Evolutionary conservation across 1,140 invertebrate genomes (phyloP).

Genomic region (Rhagoletis zephyria): DNA sequence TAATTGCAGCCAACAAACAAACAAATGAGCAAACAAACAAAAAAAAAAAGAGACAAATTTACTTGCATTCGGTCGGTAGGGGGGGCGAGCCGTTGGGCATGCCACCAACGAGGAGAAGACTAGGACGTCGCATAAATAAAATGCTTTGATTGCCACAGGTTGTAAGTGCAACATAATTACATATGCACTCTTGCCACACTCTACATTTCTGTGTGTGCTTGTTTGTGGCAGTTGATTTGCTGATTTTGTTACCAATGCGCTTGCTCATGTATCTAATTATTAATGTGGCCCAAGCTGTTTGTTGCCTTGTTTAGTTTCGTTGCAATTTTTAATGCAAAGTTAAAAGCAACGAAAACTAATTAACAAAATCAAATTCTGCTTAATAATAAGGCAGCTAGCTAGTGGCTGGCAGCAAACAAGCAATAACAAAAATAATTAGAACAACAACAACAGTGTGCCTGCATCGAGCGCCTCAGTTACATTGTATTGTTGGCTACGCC

Average conservation of each 20-base stretch:
- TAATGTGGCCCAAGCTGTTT: not conserved
- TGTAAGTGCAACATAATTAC: slow-evolving; percentile 40
- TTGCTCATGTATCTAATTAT: slow-evolving; percentile 17
- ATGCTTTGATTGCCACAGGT: not conserved
- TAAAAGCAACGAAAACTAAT: slow-evolving; percentile 54
- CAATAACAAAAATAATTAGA: not conserved
- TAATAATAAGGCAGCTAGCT: slow-evolving; percentile 17
- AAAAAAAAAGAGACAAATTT: slow-evolving; percentile 29
- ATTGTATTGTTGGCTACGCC: not conserved
- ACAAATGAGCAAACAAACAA: slow-evolving; percentile 24
- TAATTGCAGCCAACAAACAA: not conserved
- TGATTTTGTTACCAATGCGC: slow-evolving; percentile 29
- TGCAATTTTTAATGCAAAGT: slow-evolving; percentile 44
- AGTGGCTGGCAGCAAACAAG: not conserved
- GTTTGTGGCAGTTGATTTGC: not conserved
- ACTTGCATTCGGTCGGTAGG: not conserved
- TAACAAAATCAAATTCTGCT: slow-evolving; percentile 53
- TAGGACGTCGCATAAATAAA: not conserved
- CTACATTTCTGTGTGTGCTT: not conserved
- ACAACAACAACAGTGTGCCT: not conserved
- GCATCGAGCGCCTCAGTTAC: not conserved
- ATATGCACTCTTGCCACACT: slow-evolving; percentile 9
- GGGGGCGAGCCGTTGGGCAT: not conserved
- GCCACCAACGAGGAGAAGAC: not conserved
- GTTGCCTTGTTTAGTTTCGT: not conserved